Evolutionary conservation across 2,113 vertebrate species (phyloP).

Genomic region (Progne subis): DNA sequence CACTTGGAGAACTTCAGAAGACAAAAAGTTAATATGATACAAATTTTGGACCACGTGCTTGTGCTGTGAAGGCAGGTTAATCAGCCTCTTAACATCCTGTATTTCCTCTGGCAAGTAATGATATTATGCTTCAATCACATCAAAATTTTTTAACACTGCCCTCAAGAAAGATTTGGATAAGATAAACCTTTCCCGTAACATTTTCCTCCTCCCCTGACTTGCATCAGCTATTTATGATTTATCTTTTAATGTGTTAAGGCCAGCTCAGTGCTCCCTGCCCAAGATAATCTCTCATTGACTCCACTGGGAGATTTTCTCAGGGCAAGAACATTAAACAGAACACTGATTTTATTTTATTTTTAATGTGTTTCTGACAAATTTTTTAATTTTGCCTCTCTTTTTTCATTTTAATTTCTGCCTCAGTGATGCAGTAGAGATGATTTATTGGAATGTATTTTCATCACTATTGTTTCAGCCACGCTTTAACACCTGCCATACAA

Average conservation of each 20-base stretch:
- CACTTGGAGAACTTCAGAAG: background rate
- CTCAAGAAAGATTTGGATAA: slow-evolving; percentile 56
- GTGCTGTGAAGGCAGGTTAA: slow-evolving; percentile 11
- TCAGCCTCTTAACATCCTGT: slow-evolving; percentile 43
- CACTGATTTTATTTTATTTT: background rate
- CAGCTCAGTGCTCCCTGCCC: slow-evolving; percentile 17
- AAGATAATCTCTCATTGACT: slow-evolving; percentile 53
- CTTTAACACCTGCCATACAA: background rate
- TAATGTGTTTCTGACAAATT: background rate
- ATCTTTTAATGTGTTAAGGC: slow-evolving; percentile 47
- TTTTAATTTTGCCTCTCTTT: background rate
- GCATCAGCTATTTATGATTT: slow-evolving; percentile 48
- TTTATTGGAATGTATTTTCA: background rate
- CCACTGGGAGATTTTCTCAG: background rate
- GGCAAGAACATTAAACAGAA: slow-evolving; percentile 20
- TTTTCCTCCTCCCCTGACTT: accelerated
- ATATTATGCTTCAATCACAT: slow-evolving; percentile 53
- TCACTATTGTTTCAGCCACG: background rate
- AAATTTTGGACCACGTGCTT: background rate
- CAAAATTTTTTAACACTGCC: slow-evolving; percentile 43
- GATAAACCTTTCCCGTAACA: slow-evolving; percentile 33
- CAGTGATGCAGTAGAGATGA: background rate
- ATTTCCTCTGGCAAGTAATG: slow-evolving; percentile 42
- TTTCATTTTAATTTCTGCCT: background rate
- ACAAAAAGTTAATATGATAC: background rate